Conservation (phyloP, 2,113 vertebrate species). For the Ophiodon elongatus region DNA sequence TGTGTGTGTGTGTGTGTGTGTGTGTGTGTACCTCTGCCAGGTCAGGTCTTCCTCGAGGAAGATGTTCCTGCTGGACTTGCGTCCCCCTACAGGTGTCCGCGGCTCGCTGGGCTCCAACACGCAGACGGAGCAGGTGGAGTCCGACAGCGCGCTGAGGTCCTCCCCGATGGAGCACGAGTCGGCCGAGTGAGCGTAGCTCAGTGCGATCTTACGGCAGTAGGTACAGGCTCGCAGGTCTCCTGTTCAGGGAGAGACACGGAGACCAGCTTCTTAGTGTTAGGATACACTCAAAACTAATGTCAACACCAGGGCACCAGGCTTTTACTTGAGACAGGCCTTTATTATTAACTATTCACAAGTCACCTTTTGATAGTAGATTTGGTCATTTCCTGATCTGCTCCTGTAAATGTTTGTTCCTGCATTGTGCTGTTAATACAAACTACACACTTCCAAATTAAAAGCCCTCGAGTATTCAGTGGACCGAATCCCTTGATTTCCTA, state of each 20-base stretch:
- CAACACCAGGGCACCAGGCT: not conserved
- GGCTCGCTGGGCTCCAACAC: slow-evolving; percentile 93
- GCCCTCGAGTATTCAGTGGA: no score
- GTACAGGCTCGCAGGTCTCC: slow-evolving; percentile 97
- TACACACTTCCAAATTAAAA: no score
- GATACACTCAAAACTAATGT: not conserved
- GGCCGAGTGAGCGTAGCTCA: slow-evolving; percentile 96
- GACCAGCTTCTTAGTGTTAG: not conserved
- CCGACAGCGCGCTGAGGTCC: slow-evolving; percentile 92
- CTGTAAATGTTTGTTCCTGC: not conserved
- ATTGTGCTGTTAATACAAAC: no score
- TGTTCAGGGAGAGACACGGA: slow-evolving; percentile 56
- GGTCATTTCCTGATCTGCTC: not conserved
- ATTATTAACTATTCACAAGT: no score
- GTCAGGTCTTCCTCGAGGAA: slow-evolving; percentile 96
- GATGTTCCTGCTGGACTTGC: slow-evolving; percentile 96
- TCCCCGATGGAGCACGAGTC: slow-evolving; percentile 95
- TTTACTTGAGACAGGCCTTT: not conserved
- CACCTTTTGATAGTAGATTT: not conserved
- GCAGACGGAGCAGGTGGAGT: slow-evolving; percentile 90
- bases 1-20: slow-evolving; percentile 7
- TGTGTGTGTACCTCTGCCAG: slow-evolving; percentile 92
- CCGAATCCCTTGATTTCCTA: no score
- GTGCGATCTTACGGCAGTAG: slow-evolving; percentile 96
- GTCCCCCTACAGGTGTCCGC: slow-evolving; percentile 92